These are phyloP conservation scores for Vidua chalybeata DNA, from an alignment of 2,113 vertebrate genomes.

Conservation along the genomic window DNA sequence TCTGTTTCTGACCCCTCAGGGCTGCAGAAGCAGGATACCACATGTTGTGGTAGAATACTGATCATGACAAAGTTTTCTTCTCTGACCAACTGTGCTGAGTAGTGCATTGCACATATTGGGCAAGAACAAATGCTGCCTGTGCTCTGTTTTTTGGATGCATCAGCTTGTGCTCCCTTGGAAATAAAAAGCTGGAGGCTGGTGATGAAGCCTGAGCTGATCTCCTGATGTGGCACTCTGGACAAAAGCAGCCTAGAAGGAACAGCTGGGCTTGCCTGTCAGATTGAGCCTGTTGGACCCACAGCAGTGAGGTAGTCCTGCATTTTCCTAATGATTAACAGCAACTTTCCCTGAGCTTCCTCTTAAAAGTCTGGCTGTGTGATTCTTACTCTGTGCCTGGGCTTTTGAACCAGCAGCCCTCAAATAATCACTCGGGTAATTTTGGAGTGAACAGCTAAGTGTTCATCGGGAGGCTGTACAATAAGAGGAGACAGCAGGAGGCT, in stretches of 20 bases:
- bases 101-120: rapidly evolving
- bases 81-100: not conserved
- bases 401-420: not conserved
- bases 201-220: not conserved
- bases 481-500: not conserved
- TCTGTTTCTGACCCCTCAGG: not conserved
- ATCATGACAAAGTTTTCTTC: not conserved
- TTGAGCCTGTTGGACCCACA: not conserved
- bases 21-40: not conserved
- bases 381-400: not conserved
- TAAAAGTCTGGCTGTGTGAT: not conserved
- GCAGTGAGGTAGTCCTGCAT: not conserved
- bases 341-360: not conserved
- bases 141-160: not conserved
- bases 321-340: not conserved
- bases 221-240: not conserved
- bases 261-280: not conserved
- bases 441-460: not conserved
- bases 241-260: not conserved
- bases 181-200: not conserved
- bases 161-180: not conserved
- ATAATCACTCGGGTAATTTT: not conserved
- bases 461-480: not conserved
- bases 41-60: not conserved
- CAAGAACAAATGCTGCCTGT: not conserved